Base-by-base conservation (phyloP, 2,113 vertebrate genomes). In the Bubalus kerabau region DNA sequence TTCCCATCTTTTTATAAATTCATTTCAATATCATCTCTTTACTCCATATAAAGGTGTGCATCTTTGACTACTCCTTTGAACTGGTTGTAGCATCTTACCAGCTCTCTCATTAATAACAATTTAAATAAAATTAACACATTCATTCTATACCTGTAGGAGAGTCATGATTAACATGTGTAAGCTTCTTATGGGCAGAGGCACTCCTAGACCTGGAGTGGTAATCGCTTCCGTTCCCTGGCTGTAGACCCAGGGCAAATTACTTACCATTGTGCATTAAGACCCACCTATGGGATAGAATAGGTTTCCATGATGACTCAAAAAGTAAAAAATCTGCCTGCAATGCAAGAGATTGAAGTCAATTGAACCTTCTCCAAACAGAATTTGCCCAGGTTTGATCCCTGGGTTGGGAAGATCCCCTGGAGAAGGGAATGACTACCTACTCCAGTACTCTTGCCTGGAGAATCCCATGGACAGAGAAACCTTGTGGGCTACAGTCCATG, bases 61-160 rank as follows among this genome's bases (percentile, higher is more conserved):
- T 48, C 28, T 94, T 64, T 90, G 23, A 94, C 43, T 76, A 92
- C 19, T 92, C 21, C 56, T 95, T 88, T 74, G 46, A 95, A 84
- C 23, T 67, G 48, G 17, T 24, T 84, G 16, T 90, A 91, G 3
- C 48, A 90, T 96, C 40, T 94, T 83, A 74, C 40, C n/a, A 80
- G 85, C 43, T 80, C 21, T 94, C 64, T 84, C 32, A 80, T 85
- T 94, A 80, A 95, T 43, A 91, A 81, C 56, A 60, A 89, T 26
- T 91, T 97, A 81, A 96, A 97, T 86, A 90, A 91, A 86, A 91
- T 88, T 80, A 97, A 82, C 14, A 82, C 21, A 10, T 71, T 91
- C 16, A 88, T 87, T 82, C 93, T 87, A 74, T 91, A 91, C 50
- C 16, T 91, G 2, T 46, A 56, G 32, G 32, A 76, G 23, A 93